Percentiles rank a stretch among this genome's conserved stretches.
Conservation (phyloP, 2,888 invertebrate genomes). For the Chrysina gloriosa region DNA sequence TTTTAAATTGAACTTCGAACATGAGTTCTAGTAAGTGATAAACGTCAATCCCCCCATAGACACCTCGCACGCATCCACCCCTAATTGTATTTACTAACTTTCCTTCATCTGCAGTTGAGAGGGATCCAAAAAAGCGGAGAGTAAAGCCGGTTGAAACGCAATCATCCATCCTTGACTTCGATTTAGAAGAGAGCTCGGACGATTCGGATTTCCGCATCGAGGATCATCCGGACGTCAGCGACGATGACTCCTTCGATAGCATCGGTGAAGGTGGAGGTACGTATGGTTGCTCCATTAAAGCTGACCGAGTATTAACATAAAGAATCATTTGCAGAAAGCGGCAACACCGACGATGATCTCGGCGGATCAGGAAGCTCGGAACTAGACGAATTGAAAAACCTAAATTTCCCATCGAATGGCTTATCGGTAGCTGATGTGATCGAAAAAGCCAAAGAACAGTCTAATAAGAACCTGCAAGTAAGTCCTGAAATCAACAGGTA, state of each 20-base stretch:
- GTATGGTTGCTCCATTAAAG: too few relatives aligned
- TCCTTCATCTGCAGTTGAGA: conserved; percentile 65
- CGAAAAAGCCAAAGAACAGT: conserved; percentile 66
- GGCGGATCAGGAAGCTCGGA: conserved; percentile 59
- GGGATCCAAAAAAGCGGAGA: conserved; percentile 83
- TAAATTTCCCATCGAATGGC: conserved; percentile 59
- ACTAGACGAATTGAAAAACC: conserved; percentile 60
- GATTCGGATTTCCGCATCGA: conserved; percentile 95
- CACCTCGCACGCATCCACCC: too few relatives aligned
- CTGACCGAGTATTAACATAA: too few relatives aligned
- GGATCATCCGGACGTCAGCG: conserved; percentile 83
- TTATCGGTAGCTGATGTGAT: conserved; percentile 68
- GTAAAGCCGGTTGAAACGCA: conserved; percentile 83
- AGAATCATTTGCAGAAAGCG: conserved; percentile 49
- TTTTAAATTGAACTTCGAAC: not conserved
- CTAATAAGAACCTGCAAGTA: conserved; percentile 60
- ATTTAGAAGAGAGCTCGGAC: conserved; percentile 91
- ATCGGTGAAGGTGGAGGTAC: conserved; percentile 69
- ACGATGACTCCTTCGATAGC: conserved; percentile 80
- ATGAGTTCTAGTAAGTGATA: conserved; percentile 28
- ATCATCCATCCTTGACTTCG: conserved; percentile 83
- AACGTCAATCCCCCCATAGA: too few relatives aligned
- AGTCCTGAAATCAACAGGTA: conserved; percentile 29
- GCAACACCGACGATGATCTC: conserved; percentile 58
- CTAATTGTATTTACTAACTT: not conserved